Evolutionary conservation across 2,888 invertebrate species (phyloP).

Genomic region (Argyresthia goedartella): DNA sequence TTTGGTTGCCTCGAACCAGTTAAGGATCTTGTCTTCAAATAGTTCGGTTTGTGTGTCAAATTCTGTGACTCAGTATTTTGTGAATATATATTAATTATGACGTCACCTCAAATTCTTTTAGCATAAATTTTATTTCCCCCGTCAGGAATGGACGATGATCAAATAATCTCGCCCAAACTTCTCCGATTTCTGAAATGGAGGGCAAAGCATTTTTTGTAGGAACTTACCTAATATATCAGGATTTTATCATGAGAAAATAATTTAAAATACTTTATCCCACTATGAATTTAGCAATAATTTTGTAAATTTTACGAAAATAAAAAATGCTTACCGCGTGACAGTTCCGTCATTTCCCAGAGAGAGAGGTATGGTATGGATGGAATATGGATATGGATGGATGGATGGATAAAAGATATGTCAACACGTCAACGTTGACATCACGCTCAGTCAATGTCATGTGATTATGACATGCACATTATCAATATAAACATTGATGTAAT

Average conservation of each 20-base stretch:
- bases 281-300: not conserved
- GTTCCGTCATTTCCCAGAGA: constrained; percentile 43
- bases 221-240: too few relatives aligned
- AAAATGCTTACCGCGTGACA: constrained; percentile 54
- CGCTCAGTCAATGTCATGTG: too few relatives aligned
- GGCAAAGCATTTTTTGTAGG: not conserved
- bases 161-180: constrained; percentile 87
- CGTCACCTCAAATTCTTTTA: constrained; percentile 90
- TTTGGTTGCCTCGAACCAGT: too few relatives aligned
- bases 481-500: too few relatives aligned
- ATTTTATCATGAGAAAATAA: not conserved
- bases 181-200: constrained; percentile 77
- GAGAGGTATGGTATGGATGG: not conserved
- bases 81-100: not conserved
- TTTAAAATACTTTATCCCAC: not conserved
- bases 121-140: constrained; percentile 87
- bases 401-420: too few relatives aligned
- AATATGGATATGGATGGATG: too few relatives aligned
- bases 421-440: too few relatives aligned
- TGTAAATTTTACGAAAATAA: constrained; percentile 8
- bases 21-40: too few relatives aligned
- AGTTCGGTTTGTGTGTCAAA: too few relatives aligned
- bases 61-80: too few relatives aligned
- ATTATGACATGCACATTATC: too few relatives aligned
- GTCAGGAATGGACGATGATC: constrained; percentile 89